Evolutionary conservation across 2,888 invertebrate genomes (phyloP).

Genomic region (Sphaeridia pumilis): DNA sequence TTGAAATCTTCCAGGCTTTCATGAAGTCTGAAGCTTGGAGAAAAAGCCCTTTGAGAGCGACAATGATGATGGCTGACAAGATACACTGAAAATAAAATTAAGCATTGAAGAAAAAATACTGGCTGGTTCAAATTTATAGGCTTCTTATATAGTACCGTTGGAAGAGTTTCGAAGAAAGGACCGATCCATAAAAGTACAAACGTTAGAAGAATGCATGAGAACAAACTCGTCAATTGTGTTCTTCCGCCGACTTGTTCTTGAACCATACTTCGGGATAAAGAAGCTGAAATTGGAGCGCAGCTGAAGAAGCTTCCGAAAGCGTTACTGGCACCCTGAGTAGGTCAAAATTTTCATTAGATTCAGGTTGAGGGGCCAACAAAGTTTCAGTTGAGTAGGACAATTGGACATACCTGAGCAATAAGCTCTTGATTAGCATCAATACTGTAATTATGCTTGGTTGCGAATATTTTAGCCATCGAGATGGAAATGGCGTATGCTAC

Average conservation of each 20-base stretch:
- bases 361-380: too few species aligned
- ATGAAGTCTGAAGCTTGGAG: slow-evolving; percentile 57
- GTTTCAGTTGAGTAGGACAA: too few species aligned
- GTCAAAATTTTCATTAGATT: neutral
- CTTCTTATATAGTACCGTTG: too few species aligned
- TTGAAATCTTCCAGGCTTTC: slow-evolving; percentile 62
- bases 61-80: slow-evolving; percentile 67
- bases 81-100: slow-evolving; percentile 61
- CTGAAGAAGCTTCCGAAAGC: slow-evolving; percentile 45
- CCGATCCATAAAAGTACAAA: slow-evolving; percentile 74
- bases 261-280: slow-evolving; percentile 46
- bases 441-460: slow-evolving; percentile 56
- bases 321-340: slow-evolving; percentile 55
- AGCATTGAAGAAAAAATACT: too few species aligned
- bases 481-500: slow-evolving; percentile 61
- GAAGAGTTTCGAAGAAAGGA: slow-evolving; percentile 74
- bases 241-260: slow-evolving; percentile 53
- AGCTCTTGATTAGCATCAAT: slow-evolving; percentile 62
- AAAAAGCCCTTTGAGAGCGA: slow-evolving; percentile 66
- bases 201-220: slow-evolving; percentile 63
- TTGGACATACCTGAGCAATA: slow-evolving; percentile 53
- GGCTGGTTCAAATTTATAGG: too few species aligned
- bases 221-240: slow-evolving; percentile 67
- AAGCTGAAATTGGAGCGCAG: slow-evolving; percentile 46
- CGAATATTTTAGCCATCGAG: slow-evolving; percentile 63